These are phyloP conservation scores for Rhagonycha fulva DNA, from an alignment of 2,888 invertebrate genomes.

Conservation along the genomic window DNA sequence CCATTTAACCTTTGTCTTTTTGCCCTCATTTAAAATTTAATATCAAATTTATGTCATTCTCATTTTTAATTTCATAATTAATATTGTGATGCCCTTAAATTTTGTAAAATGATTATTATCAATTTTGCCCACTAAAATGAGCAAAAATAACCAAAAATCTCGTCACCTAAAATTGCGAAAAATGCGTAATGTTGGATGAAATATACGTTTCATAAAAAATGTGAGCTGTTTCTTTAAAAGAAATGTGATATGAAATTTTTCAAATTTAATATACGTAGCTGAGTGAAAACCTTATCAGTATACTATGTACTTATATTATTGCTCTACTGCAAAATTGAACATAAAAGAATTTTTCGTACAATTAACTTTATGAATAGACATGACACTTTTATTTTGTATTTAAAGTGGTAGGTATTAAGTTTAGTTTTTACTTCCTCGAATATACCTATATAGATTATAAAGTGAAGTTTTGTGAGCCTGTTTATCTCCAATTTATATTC, in stretches of 20 bases:
- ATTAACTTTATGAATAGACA: neutral
- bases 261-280: neutral
- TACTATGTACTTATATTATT: neutral
- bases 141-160: neutral
- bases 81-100: neutral
- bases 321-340: neutral
- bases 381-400: neutral
- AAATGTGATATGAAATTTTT: neutral
- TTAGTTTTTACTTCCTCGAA: slow-evolving; percentile 6
- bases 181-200: neutral
- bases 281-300: neutral
- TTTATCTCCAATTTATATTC: slow-evolving; percentile 35
- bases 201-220: neutral
- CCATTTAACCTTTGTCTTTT: neutral
- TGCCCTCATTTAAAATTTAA: neutral
- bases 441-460: slow-evolving; percentile 27
- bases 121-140: neutral
- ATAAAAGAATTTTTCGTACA: neutral
- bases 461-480: slow-evolving; percentile 31
- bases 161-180: neutral
- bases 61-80: neutral
- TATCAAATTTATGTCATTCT: neutral
- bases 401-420: slow-evolving; percentile 4
- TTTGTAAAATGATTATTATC: neutral
- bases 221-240: neutral